These are phyloP conservation scores for Coecobrya sp. DNA, from an alignment of 2,888 invertebrate species.

Conservation along the genomic window DNA sequence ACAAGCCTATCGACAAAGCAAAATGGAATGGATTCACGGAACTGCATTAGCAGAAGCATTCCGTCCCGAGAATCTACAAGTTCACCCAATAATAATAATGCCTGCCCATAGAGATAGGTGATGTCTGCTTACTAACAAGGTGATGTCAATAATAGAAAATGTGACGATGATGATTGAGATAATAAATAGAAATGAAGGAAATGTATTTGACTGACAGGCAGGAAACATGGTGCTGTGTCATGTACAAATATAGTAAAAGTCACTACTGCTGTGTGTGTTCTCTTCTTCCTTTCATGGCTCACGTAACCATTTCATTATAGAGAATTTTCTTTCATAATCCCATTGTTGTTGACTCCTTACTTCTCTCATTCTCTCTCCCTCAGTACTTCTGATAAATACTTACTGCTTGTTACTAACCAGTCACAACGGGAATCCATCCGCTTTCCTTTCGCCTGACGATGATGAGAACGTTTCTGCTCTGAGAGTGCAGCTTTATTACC, in stretches of 20 bases:
- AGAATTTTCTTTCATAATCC: constrained; percentile 20
- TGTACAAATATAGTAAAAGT: not conserved
- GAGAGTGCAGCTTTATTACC: not conserved
- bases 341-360: constrained; percentile 32
- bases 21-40: not conserved
- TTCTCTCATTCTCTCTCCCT: not conserved
- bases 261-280: not conserved
- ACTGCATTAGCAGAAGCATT: not conserved
- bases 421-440: constrained; percentile 5
- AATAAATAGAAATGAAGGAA: constrained; percentile 52
- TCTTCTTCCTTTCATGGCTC: constrained; percentile 9
- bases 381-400: not conserved
- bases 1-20: not conserved
- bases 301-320: constrained; percentile 38
- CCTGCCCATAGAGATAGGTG: not conserved
- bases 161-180: constrained; percentile 54
- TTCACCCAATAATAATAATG: not conserved
- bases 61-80: constrained; percentile 9
- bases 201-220: constrained; percentile 53
- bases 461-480: not conserved
- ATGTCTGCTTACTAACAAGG: not conserved
- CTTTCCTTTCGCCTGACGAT: not conserved
- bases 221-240: constrained; percentile 19
- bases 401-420: constrained; percentile 36
- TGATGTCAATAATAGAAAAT: constrained; percentile 41